Percentiles rank a stretch among this genome's conserved stretches.
Evolutionary conservation across 2,888 invertebrate species (phyloP).

Genomic region (Hirtodrosophila confusa): DNA sequence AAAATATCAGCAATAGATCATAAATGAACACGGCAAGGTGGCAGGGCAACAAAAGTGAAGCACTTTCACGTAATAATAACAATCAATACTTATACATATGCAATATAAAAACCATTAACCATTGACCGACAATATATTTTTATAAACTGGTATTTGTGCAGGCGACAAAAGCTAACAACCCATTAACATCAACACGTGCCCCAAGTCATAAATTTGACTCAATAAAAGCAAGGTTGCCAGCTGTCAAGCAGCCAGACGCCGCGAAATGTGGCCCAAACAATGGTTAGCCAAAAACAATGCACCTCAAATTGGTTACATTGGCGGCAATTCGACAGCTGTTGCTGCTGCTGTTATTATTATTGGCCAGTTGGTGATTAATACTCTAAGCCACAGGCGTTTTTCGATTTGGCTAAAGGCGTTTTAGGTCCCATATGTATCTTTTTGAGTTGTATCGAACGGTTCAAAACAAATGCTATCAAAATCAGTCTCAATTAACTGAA

Average conservation of each 20-base stretch:
- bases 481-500: no score
- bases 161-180: constrained; percentile 61
- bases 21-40: constrained; percentile 32
- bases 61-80: constrained; percentile 59
- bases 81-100: constrained; percentile 26
- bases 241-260: constrained; percentile 44
- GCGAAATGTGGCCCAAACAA: constrained; percentile 48
- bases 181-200: constrained; percentile 57
- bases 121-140: constrained; percentile 39
- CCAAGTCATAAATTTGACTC: constrained; percentile 50
- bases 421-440: no score
- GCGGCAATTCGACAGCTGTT: constrained; percentile 27
- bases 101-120: constrained; percentile 41
- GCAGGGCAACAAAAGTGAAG: constrained; percentile 20
- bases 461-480: no score
- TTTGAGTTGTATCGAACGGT: no score
- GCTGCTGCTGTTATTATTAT: constrained; percentile 14
- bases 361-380: constrained; percentile 44
- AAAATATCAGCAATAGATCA: constrained; percentile 50
- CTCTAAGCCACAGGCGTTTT: constrained; percentile 34
- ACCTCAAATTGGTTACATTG: constrained; percentile 27
- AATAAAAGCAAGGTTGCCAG: constrained; percentile 65
- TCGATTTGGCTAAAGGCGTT: constrained; percentile 11
- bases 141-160: constrained; percentile 2
- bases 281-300: constrained; percentile 41